Evolutionary conservation across 2,888 invertebrate genomes (phyloP).

Genomic region (Euclidia mi): DNA sequence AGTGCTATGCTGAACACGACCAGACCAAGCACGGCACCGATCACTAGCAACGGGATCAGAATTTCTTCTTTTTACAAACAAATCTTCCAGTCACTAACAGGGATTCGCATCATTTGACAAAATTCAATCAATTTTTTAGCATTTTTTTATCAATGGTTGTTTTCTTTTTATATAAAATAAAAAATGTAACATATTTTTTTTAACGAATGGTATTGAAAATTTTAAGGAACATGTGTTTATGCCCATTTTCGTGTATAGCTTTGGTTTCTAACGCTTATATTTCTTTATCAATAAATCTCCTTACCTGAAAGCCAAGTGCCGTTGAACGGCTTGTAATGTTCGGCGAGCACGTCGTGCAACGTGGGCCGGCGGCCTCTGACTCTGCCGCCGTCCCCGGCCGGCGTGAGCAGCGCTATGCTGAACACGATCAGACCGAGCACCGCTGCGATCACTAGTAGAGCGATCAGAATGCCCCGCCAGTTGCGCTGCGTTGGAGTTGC

Average conservation of each 20-base stretch:
- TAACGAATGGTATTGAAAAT: no score
- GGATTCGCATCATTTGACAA: no score
- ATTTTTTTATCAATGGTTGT: no score
- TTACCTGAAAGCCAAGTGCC: slow-evolving; percentile 89
- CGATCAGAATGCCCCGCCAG: slow-evolving; percentile 98
- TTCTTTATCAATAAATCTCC: slow-evolving; percentile 26
- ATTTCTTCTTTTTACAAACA: no score
- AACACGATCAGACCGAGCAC: slow-evolving; percentile 97
- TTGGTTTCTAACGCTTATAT: no score
- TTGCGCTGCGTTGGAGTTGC: slow-evolving; percentile 96
- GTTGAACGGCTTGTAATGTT: slow-evolving; percentile 92
- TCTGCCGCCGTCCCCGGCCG: slow-evolving; percentile 92
- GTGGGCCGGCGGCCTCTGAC: slow-evolving; percentile 92
- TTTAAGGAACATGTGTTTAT: no score
- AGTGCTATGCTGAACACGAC: slow-evolving; percentile 97
- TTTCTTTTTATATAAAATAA: no score
- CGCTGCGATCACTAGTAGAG: slow-evolving; percentile 96
- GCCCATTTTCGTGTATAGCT: no score
- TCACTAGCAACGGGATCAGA: slow-evolving; percentile 97
- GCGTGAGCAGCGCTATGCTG: slow-evolving; percentile 97
- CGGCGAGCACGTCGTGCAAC: slow-evolving; percentile 91
- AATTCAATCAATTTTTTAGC: no score
- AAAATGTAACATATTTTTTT: no score
- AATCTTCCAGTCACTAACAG: no score
- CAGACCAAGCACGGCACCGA: slow-evolving; percentile 96